These are phyloP conservation scores for Pomatorhinus ruficollis DNA, from an alignment of 2,113 vertebrate species.

Conservation along the genomic window DNA sequence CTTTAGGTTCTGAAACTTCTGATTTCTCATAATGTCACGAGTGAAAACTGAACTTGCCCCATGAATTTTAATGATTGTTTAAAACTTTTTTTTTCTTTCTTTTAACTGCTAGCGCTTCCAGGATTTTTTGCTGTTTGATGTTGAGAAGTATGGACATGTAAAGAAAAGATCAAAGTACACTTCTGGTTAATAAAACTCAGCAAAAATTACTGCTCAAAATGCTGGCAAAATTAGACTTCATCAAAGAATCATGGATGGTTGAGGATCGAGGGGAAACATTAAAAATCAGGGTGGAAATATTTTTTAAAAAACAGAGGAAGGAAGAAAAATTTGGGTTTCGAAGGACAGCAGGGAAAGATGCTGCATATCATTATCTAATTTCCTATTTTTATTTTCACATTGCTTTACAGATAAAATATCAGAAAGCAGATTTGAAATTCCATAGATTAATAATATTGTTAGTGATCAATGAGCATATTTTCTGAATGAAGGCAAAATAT, in stretches of 20 bases:
- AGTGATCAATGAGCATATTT: background rate
- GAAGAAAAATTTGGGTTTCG: background rate
- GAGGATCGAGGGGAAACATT: constrained; percentile 8
- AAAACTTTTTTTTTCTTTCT: background rate
- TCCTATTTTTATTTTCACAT: background rate
- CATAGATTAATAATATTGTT: background rate
- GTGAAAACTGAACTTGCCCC: background rate
- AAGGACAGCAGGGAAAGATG: background rate
- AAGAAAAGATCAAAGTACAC: constrained; percentile 58
- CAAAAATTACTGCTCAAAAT: constrained; percentile 53
- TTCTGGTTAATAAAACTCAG: constrained; percentile 49
- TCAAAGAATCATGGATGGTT: constrained; percentile 17
- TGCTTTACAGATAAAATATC: background rate
- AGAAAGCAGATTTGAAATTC: background rate
- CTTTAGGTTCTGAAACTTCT: background rate
- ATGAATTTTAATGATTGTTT: constrained; percentile 25
- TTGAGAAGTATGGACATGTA: constrained; percentile 16
- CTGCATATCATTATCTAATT: background rate
- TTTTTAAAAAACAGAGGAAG: background rate
- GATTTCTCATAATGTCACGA: background rate
- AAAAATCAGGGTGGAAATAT: background rate
- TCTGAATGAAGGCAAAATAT: background rate
- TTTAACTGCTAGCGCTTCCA: background rate
- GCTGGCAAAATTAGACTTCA: constrained; percentile 40
- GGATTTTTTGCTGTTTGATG: constrained; percentile 54